Evolutionary conservation across 2,113 vertebrate species (phyloP).

Genomic region (Nestor notabilis): DNA sequence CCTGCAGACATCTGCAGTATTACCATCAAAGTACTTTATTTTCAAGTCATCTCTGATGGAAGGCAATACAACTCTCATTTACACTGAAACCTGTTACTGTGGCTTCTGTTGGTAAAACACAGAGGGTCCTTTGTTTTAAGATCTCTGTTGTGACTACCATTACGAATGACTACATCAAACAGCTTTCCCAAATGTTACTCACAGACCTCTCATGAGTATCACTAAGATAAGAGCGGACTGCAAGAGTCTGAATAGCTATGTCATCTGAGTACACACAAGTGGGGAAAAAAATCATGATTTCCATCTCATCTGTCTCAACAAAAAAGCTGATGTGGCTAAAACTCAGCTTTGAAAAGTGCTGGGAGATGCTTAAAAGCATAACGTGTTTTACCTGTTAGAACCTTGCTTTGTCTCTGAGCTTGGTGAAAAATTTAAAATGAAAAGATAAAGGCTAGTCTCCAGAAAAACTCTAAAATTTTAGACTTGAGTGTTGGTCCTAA

Average conservation of each 20-base stretch:
- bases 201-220: neutral
- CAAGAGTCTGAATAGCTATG: neutral
- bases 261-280: neutral
- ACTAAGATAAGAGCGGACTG: neutral
- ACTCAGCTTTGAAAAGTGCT: neutral
- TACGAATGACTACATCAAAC: neutral
- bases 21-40: slow-evolving; percentile 80
- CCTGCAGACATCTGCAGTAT: slow-evolving; percentile 83
- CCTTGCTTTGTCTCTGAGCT: neutral
- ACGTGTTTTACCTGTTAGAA: neutral
- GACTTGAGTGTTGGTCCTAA: neutral
- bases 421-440: neutral
- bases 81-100: slow-evolving; percentile 73
- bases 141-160: slow-evolving; percentile 1
- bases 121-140: slow-evolving; percentile 54
- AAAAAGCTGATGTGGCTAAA: slow-evolving; percentile 1
- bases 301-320: neutral
- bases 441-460: neutral
- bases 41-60: slow-evolving; percentile 78
- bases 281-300: neutral
- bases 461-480: neutral
- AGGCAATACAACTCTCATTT: slow-evolving; percentile 75
- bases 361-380: neutral
- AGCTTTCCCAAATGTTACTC: slow-evolving; percentile 3
- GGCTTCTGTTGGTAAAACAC: slow-evolving; percentile 45